phyloP scores from a whole-genome alignment of 2,113 vertebrate species.

The Orycteropus afer region DNA sequence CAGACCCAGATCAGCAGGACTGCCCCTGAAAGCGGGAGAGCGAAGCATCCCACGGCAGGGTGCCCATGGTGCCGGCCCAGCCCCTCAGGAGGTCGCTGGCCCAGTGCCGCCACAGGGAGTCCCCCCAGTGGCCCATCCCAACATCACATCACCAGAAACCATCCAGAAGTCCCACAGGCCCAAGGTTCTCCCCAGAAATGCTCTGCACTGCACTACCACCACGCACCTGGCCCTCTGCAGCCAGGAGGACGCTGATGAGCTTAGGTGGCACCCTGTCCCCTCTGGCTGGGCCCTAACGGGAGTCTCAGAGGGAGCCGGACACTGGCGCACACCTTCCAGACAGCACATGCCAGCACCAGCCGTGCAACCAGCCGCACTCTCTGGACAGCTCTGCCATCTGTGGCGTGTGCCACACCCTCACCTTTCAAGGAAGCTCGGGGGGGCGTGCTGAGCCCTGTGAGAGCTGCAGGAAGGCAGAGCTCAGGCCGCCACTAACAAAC shows the following conservation, averaged over 20 bases:
- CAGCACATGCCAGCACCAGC: no score
- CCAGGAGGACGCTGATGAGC: not conserved
- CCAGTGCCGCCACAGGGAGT: no score
- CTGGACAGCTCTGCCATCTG: rapidly evolving
- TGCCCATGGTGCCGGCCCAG: not conserved
- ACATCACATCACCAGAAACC: not conserved
- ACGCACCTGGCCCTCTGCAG: not conserved
- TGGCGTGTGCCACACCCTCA: not conserved
- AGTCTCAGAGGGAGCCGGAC: not conserved
- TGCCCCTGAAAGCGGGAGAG: not conserved
- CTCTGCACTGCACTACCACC: rapidly evolving
- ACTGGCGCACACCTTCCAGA: not conserved
- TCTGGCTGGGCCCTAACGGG: rapidly evolving
- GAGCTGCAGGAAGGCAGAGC: not conserved
- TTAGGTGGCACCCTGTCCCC: rapidly evolving
- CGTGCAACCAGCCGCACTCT: no score
- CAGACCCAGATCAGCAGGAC: not conserved
- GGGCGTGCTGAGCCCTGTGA: rapidly evolving
- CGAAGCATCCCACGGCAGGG: no score
- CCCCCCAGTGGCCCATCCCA: not conserved
- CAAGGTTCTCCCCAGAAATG: not conserved
- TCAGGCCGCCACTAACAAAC: not conserved
- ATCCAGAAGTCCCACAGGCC: not conserved
- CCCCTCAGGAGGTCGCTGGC: rapidly evolving
- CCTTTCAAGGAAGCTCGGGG: no score